phyloP scores from a whole-genome alignment of 2,888 invertebrate genomes.

The Carabus problematicus region DNA sequence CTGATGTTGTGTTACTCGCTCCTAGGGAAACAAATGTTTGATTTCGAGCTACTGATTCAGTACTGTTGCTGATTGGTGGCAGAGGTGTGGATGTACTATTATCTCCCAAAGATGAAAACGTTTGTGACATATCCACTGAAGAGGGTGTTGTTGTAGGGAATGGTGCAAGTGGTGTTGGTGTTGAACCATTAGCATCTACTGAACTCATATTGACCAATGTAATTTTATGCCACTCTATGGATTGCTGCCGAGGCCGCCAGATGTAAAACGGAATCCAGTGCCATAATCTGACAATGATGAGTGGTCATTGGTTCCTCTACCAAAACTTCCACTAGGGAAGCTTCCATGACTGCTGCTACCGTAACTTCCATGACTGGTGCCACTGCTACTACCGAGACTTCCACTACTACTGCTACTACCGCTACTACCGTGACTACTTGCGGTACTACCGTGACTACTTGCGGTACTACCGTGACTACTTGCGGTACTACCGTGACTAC shows the following conservation, averaged over 20 bases:
- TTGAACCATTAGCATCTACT: constrained; percentile 6
- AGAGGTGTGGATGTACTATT: background rate
- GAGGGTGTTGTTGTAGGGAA: constrained; percentile 24
- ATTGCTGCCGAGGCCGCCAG: too few species aligned
- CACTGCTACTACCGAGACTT: too few species aligned
- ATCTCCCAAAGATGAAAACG: constrained; percentile 3
- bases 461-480: too few species aligned
- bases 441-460: too few species aligned
- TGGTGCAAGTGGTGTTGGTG: constrained; percentile 27
- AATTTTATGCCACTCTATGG: constrained; percentile 16
- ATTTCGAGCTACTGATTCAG: background rate
- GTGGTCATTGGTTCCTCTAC: background rate
- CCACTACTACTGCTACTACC: too few species aligned
- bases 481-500: too few species aligned
- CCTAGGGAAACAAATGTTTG: background rate
- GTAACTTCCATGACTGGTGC: background rate
- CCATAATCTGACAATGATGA: too few species aligned
- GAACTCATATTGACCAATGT: background rate
- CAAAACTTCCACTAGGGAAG: background rate
- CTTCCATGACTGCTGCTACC: too few species aligned
- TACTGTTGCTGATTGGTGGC: background rate
- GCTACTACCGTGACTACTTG: too few species aligned
- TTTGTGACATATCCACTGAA: constrained; percentile 20
- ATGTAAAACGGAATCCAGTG: too few species aligned
- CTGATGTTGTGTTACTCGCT: background rate